phyloP scores from a whole-genome alignment of 2,113 vertebrate genomes.

The Oryzias javanicus region DNA sequence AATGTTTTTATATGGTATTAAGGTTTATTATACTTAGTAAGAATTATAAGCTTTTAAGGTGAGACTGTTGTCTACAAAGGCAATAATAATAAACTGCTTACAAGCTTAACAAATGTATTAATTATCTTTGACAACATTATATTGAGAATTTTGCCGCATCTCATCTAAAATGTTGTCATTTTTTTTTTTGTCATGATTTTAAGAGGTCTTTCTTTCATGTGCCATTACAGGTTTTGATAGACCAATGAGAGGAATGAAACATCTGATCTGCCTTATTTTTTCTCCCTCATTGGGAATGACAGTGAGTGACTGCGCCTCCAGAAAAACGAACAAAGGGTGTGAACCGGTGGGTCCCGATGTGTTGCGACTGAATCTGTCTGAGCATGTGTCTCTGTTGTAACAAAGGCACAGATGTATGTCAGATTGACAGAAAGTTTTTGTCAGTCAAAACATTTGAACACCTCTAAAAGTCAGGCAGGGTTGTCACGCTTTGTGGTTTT shows the following conservation, averaged over 20 bases:
- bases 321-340: slow-evolving; percentile 45
- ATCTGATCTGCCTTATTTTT: slow-evolving; percentile 41
- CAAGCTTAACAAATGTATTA: no score
- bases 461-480: slow-evolving; percentile 30
- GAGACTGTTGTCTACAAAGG: no score
- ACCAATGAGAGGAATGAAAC: slow-evolving; percentile 25
- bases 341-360: slow-evolving; percentile 33
- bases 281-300: slow-evolving; percentile 50
- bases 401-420: slow-evolving; percentile 52
- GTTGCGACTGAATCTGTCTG: slow-evolving; percentile 45
- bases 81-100: no score
- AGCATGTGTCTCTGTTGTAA: slow-evolving; percentile 35
- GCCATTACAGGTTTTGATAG: neutral
- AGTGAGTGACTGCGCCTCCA: slow-evolving; percentile 52
- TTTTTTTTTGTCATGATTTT: no score
- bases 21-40: no score
- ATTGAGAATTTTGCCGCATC: no score
- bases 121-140: no score
- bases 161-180: no score
- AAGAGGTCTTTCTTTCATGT: neutral
- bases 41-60: no score
- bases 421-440: slow-evolving; percentile 46
- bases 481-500: slow-evolving; percentile 5
- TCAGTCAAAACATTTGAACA: slow-evolving; percentile 37
- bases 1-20: no score